Evolutionary conservation across 2,888 invertebrate species (phyloP).

Genomic region (Drosophila koepferae): DNA sequence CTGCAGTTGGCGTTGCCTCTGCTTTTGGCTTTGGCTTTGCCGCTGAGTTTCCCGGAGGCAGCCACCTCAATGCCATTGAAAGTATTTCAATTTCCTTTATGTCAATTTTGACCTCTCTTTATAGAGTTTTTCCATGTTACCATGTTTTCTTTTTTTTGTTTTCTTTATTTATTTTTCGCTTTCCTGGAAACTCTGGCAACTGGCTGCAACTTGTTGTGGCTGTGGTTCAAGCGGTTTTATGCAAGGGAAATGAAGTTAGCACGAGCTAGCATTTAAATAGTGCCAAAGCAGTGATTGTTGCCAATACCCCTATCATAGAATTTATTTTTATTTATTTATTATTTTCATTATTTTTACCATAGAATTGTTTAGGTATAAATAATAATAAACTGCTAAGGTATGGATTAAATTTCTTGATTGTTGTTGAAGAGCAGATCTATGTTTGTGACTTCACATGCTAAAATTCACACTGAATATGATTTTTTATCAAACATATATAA

Average conservation of each 20-base stretch:
- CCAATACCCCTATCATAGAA: neutral
- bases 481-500: too few species aligned
- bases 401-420: neutral
- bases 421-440: too few species aligned
- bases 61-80: conserved; percentile 42
- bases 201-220: neutral
- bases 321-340: too few species aligned
- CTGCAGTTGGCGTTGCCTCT: conserved; percentile 10
- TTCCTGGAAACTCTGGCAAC: conserved; percentile 10
- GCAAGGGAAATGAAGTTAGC: conserved; percentile 8
- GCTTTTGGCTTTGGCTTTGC: neutral
- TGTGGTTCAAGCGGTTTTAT: conserved; percentile 5
- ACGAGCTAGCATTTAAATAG: neutral
- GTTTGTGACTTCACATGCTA: too few species aligned
- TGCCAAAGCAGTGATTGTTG: neutral
- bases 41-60: conserved; percentile 9
- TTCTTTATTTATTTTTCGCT: neutral
- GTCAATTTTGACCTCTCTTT: conserved; percentile 17
- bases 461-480: too few species aligned
- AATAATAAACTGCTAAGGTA: neutral
- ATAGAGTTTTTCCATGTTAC: neutral
- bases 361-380: too few species aligned
- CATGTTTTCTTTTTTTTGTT: neutral
- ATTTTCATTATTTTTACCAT: too few species aligned
- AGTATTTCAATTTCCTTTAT: conserved; percentile 50